Base-by-base conservation (phyloP, 2,113 vertebrate genomes). In the Podilymbus podiceps region DNA sequence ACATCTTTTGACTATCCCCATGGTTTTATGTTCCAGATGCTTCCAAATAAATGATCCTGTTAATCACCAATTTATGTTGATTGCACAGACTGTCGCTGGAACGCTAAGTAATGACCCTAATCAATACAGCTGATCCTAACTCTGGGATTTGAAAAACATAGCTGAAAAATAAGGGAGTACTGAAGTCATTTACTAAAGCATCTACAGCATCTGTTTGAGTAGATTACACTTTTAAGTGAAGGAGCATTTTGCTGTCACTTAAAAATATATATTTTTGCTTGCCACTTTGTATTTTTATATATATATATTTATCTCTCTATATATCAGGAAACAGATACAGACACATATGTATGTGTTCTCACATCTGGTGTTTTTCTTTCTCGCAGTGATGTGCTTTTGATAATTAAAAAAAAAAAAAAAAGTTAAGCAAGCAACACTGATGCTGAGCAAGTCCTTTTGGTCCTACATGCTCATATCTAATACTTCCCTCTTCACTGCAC, bases 11-110 rank as follows among this genome's bases (percentile, higher is more conserved):
- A 82, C 58, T 86, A 27, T 72, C 8, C 58, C 44, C 56, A 92
- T 72, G 52, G 69, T 81, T 89, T 78, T 53, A 53, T 40, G 15
- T 81, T 95, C 93, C 84, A 93, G 89, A 92, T 91, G 90, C 64
- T 90, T 88, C 76, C 38, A 92, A 21, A 92, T 63, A 93, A 93
- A 90, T 85, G 83, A 90, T 81, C 44, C 49, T 89, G 40, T 95
- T 94, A 69, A 93, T 95, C 56, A 94, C 60, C 92, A 93, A n/a
- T 92, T 94, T 81, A 93, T 59, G 55, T 10, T 95, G 83, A 93
- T 95, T 92, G 85, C 76, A 85, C 64, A 94, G 79, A 90, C 68
- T 93, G 85, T 80, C 2, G 0, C 24, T 92, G 76, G 72, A 91
- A 74, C 74, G 80, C 59, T 27, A 20, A 89, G 60, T 92, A 92